Base-by-base conservation (phyloP, 2,797 vertebrate genomes). In the Coccyzus lansbergi region DNA sequence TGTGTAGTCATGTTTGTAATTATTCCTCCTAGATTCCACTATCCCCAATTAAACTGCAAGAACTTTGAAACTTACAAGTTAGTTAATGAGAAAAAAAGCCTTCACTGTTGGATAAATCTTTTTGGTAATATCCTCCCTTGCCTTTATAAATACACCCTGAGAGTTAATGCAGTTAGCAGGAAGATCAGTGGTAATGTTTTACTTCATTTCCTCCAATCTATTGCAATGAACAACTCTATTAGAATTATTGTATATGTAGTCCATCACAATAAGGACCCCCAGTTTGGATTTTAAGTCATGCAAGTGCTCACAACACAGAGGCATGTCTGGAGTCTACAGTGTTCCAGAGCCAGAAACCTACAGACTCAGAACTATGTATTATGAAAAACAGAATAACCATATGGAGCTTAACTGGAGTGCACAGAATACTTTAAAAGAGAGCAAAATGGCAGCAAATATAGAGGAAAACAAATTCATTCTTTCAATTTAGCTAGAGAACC, bases 21-120 rank as follows among this genome's bases (percentile, higher is more conserved):
- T 83, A 64, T 90, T 88, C 95, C 36, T 78, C 36, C 74, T 71
- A 48, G 34, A 88, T 68, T 65, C 69, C 55, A 48, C 58, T 51
- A 31, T 75, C 59, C 46, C 34, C 44, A 88, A 92, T 87, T 88
- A 88, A 94, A 84, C 63, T 74, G 28, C 31, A 51, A 88, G 82
- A 93, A 85, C 85, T 95, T 93, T 78, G 65, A 83, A 91, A 95
- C 58, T 88, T 70, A 25, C 44, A 72, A 92, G 34, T 82, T 89
- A 75, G 26, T 81, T 88, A 92, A 89, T 77, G 56, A 49, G 55
- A 53, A 33, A 60, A 83, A 88, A 90, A 67, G 12, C 36, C 83
- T 91, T 87, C 74, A 86, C 69, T 87, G 63, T 48, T 91, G 85
- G 72, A 85, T 78, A 83, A 90, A 93, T 88, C 80, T 90, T 92